Evolutionary conservation across 1,140 invertebrate species (phyloP).

Genomic region (Sminthurides bifidus): DNA sequence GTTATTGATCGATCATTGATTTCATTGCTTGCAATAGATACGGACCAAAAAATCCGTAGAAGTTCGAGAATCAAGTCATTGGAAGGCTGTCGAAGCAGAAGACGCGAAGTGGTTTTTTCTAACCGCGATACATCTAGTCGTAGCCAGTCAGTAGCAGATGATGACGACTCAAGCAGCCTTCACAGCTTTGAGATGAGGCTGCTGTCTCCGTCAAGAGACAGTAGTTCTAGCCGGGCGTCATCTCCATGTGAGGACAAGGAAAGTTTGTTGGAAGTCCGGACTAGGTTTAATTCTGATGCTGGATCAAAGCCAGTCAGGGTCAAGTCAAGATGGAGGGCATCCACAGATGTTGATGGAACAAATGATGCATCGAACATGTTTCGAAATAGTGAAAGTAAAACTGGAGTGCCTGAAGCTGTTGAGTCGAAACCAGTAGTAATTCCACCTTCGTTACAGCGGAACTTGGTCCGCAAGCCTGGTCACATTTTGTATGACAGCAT

Average conservation of each 20-base stretch:
- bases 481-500: conserved; percentile 15
- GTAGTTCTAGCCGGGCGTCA: neutral
- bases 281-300: no score
- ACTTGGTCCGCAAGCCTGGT: conserved; percentile 17
- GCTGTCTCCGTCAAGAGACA: neutral
- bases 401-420: no score
- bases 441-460: neutral
- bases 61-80: conserved; percentile 28
- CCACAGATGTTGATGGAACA: conserved; percentile 73
- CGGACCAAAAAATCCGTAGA: conserved; percentile 12
- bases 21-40: neutral
- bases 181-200: neutral
- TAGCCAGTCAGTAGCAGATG: conserved; percentile 1
- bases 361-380: no score
- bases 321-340: conserved; percentile 69
- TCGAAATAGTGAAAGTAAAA: no score
- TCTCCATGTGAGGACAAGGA: no score
- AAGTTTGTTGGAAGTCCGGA: no score
- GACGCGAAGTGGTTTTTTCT: conserved; percentile 24
- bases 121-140: neutral
- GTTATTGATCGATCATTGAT: neutral
- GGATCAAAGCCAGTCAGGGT: conserved; percentile 60
- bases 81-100: conserved; percentile 18
- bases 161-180: conserved; percentile 21
- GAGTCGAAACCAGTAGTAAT: no score